phyloP scores from a whole-genome alignment of 2,113 vertebrate genomes.

The Catharus bicknelli region DNA sequence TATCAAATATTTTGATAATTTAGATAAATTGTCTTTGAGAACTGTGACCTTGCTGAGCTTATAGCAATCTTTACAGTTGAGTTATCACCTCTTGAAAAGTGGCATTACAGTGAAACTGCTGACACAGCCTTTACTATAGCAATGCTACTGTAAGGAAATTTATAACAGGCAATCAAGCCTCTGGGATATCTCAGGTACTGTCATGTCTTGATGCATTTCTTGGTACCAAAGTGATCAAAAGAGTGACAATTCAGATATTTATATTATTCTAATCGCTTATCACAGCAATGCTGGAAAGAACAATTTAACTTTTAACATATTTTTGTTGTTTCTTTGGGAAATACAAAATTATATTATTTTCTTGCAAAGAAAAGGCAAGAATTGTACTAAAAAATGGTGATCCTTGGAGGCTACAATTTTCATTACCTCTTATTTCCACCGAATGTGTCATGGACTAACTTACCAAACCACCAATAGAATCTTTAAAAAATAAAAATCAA shows the following conservation, averaged over 20 bases:
- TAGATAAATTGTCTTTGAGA: neutral
- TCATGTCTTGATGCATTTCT: slow-evolving; percentile 29
- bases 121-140: slow-evolving; percentile 30
- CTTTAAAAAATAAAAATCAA: neutral
- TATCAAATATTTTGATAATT: neutral
- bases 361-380: neutral
- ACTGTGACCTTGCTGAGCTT: neutral
- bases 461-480: neutral
- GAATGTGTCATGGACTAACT: neutral
- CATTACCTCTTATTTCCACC: neutral
- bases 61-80: slow-evolving; percentile 25
- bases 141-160: slow-evolving; percentile 48
- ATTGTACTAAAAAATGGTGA: neutral
- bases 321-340: neutral
- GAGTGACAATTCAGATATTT: slow-evolving; percentile 37
- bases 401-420: neutral
- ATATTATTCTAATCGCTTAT: slow-evolving; percentile 8
- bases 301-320: neutral
- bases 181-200: neutral
- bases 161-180: slow-evolving; percentile 26
- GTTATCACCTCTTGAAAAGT: slow-evolving; percentile 32
- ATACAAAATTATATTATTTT: neutral
- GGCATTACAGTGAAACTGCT: slow-evolving; percentile 51
- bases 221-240: slow-evolving; percentile 37
- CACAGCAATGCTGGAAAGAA: slow-evolving; percentile 29